Conservation (phyloP, 2,113 vertebrate species). For the Nyctereutes procyonoides region DNA sequence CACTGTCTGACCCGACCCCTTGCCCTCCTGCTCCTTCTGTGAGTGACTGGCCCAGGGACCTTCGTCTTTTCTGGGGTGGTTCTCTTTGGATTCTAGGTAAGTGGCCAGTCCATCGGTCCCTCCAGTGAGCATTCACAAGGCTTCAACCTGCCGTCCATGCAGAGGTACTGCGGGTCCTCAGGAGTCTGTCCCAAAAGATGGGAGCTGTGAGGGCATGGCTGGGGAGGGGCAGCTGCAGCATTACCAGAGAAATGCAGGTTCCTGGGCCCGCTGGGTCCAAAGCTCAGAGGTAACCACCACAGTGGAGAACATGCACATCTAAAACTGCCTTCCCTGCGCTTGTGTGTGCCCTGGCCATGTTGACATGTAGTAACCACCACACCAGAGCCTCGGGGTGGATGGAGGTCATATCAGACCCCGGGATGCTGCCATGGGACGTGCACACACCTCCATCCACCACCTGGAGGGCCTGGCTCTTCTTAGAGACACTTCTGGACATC, state of each 20-base stretch:
- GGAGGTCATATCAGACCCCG: not conserved
- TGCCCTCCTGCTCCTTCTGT: not conserved
- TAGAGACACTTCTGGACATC: not conserved
- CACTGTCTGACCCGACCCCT: not conserved
- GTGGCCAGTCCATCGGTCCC: not conserved
- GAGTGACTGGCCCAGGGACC: not conserved
- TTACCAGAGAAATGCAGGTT: not conserved
- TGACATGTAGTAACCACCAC: accelerated
- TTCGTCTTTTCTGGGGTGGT: not conserved
- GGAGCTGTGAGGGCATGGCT: not conserved
- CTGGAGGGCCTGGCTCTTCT: not conserved
- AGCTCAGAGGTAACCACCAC: too few species aligned
- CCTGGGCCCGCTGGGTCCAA: too few species aligned
- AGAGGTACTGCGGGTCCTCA: too few species aligned
- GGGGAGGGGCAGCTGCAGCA: not conserved
- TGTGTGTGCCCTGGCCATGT: not conserved
- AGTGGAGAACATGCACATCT: not conserved
- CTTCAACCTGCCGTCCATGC: not conserved
- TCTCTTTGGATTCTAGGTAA: not conserved
- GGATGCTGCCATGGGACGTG: not conserved
- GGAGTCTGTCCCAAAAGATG: too few species aligned
- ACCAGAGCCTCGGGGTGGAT: not conserved
- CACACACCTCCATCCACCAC: not conserved
- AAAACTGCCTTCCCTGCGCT: not conserved
- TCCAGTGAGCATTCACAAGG: too few species aligned